Percentiles rank a stretch among this genome's conserved stretches.
These are phyloP conservation scores for Drosophila elegans DNA, from an alignment of 1,140 invertebrate species.

Conservation along the genomic window DNA sequence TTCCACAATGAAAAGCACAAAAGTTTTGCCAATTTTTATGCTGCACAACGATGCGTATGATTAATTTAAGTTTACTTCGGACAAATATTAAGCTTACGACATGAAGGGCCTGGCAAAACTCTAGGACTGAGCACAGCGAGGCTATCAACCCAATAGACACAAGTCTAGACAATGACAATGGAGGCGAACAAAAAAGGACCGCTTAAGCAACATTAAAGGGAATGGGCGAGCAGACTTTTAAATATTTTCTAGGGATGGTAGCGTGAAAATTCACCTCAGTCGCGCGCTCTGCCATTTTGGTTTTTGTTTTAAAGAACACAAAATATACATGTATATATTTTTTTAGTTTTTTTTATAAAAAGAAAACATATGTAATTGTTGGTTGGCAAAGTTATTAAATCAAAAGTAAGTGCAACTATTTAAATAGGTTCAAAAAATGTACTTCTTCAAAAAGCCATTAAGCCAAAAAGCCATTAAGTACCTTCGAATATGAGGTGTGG, in stretches of 20 bases:
- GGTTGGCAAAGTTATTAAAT: too few relatives aligned
- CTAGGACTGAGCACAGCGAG: constrained; percentile 5
- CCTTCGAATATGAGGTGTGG: too few relatives aligned
- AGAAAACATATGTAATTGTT: too few relatives aligned
- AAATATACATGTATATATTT: too few relatives aligned
- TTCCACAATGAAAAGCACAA: constrained; percentile 2
- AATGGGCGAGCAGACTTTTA: constrained; percentile 4
- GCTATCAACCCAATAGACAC: constrained; percentile 46
- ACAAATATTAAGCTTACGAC: constrained; percentile 73
- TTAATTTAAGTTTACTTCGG: constrained; percentile 67
- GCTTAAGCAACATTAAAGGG: constrained; percentile 41
- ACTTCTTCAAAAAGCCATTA: too few relatives aligned
- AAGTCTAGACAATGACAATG: constrained; percentile 75
- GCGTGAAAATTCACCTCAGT: not conserved
- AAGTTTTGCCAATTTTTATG: constrained; percentile 46
- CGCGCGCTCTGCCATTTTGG: too few relatives aligned
- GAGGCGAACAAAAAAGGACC: constrained; percentile 53
- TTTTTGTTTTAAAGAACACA: too few relatives aligned
- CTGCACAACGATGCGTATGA: constrained; percentile 72
- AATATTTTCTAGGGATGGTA: constrained; percentile 19
- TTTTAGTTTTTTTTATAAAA: too few relatives aligned
- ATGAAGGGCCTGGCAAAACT: not conserved
- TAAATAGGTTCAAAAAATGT: too few relatives aligned
- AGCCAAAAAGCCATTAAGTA: too few relatives aligned
- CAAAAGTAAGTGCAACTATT: too few relatives aligned